A percentile compares a stretch with the other conserved stretches of the same genome.
These are phyloP conservation scores for Petrocephalus sullivani DNA, from an alignment of 2,797 vertebrate species.

Conservation along the genomic window DNA sequence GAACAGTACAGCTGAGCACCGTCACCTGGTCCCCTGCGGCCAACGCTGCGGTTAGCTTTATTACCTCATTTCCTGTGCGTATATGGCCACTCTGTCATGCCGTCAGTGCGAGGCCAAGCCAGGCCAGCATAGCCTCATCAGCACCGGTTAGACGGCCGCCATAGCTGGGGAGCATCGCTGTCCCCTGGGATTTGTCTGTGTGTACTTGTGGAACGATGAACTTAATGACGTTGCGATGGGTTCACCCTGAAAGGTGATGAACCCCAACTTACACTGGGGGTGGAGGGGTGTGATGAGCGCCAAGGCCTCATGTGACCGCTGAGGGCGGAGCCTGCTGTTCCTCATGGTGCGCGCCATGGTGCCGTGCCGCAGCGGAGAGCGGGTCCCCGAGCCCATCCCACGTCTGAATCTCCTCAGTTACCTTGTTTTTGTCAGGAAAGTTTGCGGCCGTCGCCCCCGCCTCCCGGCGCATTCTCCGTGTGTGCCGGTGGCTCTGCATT, in stretches of 20 bases:
- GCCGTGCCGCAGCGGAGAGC: background rate
- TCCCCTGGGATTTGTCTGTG: slow-evolving; percentile 52
- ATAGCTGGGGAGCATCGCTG: slow-evolving; percentile 32
- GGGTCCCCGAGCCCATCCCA: background rate
- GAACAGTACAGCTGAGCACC: background rate
- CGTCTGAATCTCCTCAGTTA: background rate
- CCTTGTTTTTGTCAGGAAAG: slow-evolving; percentile 7
- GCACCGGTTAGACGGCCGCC: background rate
- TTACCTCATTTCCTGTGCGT: background rate
- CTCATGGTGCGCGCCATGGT: background rate
- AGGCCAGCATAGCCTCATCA: background rate
- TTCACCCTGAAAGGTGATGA: slow-evolving; percentile 56
- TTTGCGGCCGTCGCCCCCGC: background rate
- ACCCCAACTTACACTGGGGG: slow-evolving; percentile 53
- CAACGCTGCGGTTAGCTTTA: background rate
- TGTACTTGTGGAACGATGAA: slow-evolving; percentile 57
- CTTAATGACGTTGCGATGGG: slow-evolving; percentile 52
- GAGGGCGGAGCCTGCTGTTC: background rate
- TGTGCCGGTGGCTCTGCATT: background rate
- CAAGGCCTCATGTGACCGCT: background rate
- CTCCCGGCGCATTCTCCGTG: slow-evolving; percentile 33
- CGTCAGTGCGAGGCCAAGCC: background rate
- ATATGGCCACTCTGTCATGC: slow-evolving; percentile 6
- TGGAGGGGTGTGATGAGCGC: background rate
- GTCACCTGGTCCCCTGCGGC: background rate